Base-by-base conservation (phyloP, 2,113 vertebrate species). In the Hydrochoerus hydrochaeris region DNA sequence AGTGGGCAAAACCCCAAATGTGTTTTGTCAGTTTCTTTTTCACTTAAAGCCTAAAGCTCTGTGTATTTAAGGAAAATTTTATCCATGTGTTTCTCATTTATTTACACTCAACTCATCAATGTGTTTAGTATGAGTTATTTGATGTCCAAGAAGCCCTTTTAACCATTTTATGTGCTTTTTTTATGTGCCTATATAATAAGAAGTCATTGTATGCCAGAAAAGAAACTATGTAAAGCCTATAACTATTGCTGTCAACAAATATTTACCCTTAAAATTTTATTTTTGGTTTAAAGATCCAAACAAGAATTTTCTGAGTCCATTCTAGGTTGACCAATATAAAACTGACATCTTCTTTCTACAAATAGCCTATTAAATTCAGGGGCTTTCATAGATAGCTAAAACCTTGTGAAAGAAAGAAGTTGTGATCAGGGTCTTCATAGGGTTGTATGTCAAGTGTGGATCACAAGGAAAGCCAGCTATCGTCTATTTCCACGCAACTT, bases 11-110 rank as follows among this genome's bases (percentile, higher is more conserved):
- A 54, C 78, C 88, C 96, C 97, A 98, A 94, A 95, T 98, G 94
- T 95, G 80, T 96, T 97, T 97, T 97, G 95, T 98, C 94, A 96
- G 90, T 91, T 92, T 96, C 94, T 92, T 97, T 97, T 97, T 97
- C 95, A 96, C 89, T 97, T 96, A 95, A 91, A 96, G 92, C 95
- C 88, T 97, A 96, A 97, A 91, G 49, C 82, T 97, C 97, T 98
- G 97, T 98, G 95, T 96, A 96, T 97, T 96, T 95, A 95, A 97
- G 96, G 96, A 95, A 97, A 98, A 96, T 97, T 94, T 98, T 96
- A 95, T 96, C 96, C 97, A 97, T 96, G 93, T 98, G 97, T 95
- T 97, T 98, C 91, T 97, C 95, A 98, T 98, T 98, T 98, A 98
- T 97, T 97, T 97, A 98, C 92, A 97, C 96, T 98, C 97, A 97